phyloP scores from a whole-genome alignment of 2,888 invertebrate species.

The Melipona beecheii region DNA sequence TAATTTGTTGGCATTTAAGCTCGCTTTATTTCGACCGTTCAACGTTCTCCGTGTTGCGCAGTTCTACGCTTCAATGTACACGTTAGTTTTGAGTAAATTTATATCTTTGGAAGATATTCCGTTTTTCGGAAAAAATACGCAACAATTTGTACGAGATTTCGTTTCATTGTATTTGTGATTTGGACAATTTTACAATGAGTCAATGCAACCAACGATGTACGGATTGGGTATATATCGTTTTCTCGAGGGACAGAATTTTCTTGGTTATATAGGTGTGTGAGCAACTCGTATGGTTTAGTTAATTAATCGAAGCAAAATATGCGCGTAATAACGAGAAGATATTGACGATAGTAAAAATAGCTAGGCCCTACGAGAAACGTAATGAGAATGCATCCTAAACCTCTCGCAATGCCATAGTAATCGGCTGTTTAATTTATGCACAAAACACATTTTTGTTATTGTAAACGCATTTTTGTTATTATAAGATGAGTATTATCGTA shows the following conservation, averaged over 20 bases:
- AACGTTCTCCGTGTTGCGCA: slow-evolving; percentile 4
- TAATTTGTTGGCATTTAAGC: slow-evolving; percentile 11
- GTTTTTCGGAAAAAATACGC: not conserved
- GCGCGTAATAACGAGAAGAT: not conserved
- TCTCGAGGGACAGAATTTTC: not conserved
- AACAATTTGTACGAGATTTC: not conserved
- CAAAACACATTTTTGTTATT: slow-evolving; percentile 30
- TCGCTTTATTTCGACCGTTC: slow-evolving; percentile 9
- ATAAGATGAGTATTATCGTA: slow-evolving; percentile 9
- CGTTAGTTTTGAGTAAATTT: not conserved
- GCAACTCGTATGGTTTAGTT: not conserved
- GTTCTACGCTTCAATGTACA: not conserved
- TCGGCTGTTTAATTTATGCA: slow-evolving; percentile 31
- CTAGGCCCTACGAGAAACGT: not conserved
- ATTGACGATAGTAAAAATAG: not conserved
- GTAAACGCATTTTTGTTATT: slow-evolving; percentile 27
- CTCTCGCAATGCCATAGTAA: slow-evolving; percentile 2
- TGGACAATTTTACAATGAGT: slow-evolving; percentile 6
- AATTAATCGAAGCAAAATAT: not conserved
- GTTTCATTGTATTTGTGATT: not conserved
- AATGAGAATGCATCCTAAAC: slow-evolving; percentile 6
- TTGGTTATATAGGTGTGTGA: not conserved
- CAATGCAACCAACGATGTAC: not conserved
- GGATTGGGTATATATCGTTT: not conserved
- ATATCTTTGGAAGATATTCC: not conserved